Conservation (phyloP, 64 coral and sea anemone species). For the Montipora foliosa region DNA sequence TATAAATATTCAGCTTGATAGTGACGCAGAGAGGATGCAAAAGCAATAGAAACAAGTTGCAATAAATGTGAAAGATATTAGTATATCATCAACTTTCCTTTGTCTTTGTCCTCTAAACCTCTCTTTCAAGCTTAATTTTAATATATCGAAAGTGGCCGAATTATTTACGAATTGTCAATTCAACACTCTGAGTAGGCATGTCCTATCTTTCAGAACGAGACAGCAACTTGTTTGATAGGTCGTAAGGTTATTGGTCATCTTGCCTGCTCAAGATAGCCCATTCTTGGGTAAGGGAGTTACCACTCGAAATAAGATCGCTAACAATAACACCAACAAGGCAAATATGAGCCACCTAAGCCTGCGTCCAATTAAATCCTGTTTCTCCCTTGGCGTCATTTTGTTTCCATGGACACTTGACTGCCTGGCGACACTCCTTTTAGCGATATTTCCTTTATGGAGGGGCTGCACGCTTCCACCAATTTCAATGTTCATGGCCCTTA, state of each 20-base stretch:
- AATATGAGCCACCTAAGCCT: neutral
- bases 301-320: constrained; percentile 1
- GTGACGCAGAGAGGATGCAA: too few species aligned
- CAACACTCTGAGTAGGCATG: too few species aligned
- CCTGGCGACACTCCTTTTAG: neutral
- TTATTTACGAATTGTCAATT: too few species aligned
- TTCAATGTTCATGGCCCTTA: neutral
- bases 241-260: neutral
- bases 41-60: too few species aligned
- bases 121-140: too few species aligned
- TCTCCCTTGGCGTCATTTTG: neutral
- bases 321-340: neutral
- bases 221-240: too few species aligned
- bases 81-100: too few species aligned
- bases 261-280: neutral
- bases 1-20: too few species aligned
- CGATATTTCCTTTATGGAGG: neutral
- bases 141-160: too few species aligned
- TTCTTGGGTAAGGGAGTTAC: neutral
- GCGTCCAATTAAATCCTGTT: neutral
- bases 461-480: neutral
- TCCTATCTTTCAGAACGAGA: too few species aligned
- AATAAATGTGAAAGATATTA: too few species aligned
- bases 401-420: neutral
- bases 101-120: too few species aligned